Evolutionary conservation across 2,888 invertebrate genomes (phyloP), one percentile per base, ranked within the genome.

Genomic region (Blomia tropicalis): DNA sequence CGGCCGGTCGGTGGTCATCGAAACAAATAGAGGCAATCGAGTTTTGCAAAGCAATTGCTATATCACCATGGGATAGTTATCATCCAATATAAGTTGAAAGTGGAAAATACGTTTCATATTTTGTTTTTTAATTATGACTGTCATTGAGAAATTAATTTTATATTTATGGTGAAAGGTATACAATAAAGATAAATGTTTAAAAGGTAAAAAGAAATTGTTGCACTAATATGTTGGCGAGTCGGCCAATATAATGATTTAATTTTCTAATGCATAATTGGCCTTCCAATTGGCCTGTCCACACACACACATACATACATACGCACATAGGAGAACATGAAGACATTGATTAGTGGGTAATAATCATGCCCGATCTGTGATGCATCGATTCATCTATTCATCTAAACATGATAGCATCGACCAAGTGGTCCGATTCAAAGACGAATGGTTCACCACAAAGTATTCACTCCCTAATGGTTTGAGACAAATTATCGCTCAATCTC

Each of bases 401-500:
- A 27, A 7, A n/a, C 7, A 19, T 14, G 51, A 47, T 47, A 47
- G 51, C 51, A 47, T 47, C 51, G 51, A 19, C n/a, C n/a, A n/a
- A 14, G 51, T 11, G 7, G 14, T 7, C 51, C 14, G 7, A 14
- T 7, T 47, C 7, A 47, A 11, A 27, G 14, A 19, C 23, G 7
- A 47, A 47, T 47, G 51, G n/a, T n/a, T n/a, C n/a, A n/a, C n/a
- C n/a, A n/a, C 51, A 22, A 47, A 19, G 7, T 19, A 27, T 22
- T n/a, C 41, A 41, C 41, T 41, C n/a, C 36, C 51, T 47, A 27
- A 27, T 27, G 51, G 51, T 47, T n/a, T n/a, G 51, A 47, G 51
- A 47, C 51, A 47, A 47, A 47, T 47, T 47, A 47, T 47, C 51
- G 51, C 51, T 47, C 51, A 14, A 47, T 47, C 51, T 41, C n/a